These are phyloP conservation scores for Volucella inflata DNA, from an alignment of 2,888 invertebrate species.

Conservation along the genomic window DNA sequence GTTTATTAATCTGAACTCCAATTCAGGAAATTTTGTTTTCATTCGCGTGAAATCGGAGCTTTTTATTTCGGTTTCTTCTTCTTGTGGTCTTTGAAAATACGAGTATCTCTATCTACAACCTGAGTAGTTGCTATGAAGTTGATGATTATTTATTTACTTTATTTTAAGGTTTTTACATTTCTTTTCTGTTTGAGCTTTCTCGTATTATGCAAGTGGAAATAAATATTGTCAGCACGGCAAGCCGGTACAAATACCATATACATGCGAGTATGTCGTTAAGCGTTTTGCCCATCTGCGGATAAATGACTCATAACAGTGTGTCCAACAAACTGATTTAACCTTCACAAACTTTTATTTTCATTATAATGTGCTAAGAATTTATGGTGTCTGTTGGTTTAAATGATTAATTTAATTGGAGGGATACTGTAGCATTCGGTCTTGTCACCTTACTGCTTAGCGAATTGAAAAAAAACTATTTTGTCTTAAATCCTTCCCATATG, in stretches of 20 bases:
- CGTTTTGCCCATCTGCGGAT: not conserved
- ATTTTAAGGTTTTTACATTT: constrained; percentile 7
- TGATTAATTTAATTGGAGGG: no score
- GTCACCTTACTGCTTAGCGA: no score
- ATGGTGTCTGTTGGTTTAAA: no score
- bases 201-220: constrained; percentile 37
- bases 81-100: not conserved
- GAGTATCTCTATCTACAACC: not conserved
- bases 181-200: constrained; percentile 34
- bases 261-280: constrained; percentile 22
- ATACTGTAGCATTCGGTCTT: no score
- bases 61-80: constrained; percentile 20
- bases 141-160: not conserved
- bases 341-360: not conserved
- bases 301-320: constrained; percentile 25
- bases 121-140: not conserved
- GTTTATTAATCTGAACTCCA: constrained; percentile 32
- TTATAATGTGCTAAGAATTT: no score
- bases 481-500: no score
- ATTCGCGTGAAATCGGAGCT: constrained; percentile 29
- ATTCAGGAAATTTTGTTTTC: constrained; percentile 21
- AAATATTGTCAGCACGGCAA: not conserved
- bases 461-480: no score
- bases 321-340: not conserved
- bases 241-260: constrained; percentile 11